These are phyloP conservation scores for Theodoxus fluviatilis DNA, from an alignment of 2,888 invertebrate genomes.

Conservation along the genomic window DNA sequence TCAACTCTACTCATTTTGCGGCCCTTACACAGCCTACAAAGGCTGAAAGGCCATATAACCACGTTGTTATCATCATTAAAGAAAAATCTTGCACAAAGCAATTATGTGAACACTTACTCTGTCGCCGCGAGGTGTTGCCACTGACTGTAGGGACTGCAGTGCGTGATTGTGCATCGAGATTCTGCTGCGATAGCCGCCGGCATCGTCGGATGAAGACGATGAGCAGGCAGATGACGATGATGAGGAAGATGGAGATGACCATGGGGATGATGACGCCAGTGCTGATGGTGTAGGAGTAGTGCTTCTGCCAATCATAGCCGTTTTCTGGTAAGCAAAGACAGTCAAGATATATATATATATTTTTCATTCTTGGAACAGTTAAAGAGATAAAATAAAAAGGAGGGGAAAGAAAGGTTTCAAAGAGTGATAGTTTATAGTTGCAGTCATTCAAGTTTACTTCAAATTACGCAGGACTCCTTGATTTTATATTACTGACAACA, in stretches of 20 bases:
- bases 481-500: too few species aligned
- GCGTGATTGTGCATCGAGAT: neutral
- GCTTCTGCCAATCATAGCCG: too few species aligned
- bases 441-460: too few species aligned
- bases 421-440: too few species aligned
- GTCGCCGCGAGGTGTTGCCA: slow-evolving; percentile 13
- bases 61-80: neutral
- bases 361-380: too few species aligned
- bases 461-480: too few species aligned
- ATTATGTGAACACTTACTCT: slow-evolving; percentile 19
- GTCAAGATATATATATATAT: too few species aligned
- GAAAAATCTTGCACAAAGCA: neutral
- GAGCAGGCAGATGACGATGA: slow-evolving; percentile 50
- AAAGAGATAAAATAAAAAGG: too few species aligned
- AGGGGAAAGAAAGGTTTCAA: too few species aligned
- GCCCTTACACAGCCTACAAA: too few species aligned
- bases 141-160: slow-evolving; percentile 11
- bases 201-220: slow-evolving; percentile 52
- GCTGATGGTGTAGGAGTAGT: slow-evolving; percentile 41
- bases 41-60: neutral
- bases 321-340: too few species aligned
- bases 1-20: too few species aligned
- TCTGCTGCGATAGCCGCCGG: slow-evolving; percentile 34
- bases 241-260: slow-evolving; percentile 50
- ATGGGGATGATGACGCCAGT: slow-evolving; percentile 54